Evolutionary conservation across 2,888 invertebrate genomes (phyloP), one percentile per base, ranked within the genome.

Genomic region (Drosophila koepferae): DNA sequence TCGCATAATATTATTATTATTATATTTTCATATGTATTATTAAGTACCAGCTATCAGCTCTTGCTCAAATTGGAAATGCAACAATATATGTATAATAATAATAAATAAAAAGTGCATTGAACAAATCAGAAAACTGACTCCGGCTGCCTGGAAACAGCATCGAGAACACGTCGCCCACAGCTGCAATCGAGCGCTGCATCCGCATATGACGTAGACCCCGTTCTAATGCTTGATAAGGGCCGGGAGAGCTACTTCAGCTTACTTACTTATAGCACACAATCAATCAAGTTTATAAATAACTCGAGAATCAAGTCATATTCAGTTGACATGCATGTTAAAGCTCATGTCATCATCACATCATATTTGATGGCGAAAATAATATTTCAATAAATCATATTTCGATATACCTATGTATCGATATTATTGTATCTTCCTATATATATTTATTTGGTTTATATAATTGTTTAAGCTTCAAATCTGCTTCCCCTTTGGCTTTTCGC

Each of bases 41-140:
- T 78, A 66, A 76, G 68, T 63, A 64, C 3, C 60, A 68, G 72
- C 81, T 82, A 82, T 82, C 82, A 80, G 63, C 53, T 36, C 14
- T 63, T 58, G 65, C 63, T 59, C 51, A 51, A 79, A 75, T 72
- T 70, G 79, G 63, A 79, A 79, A 72, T 78, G 80, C 72, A 63
- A 61, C 56, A 79, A 58, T 70, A 72, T 28, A 28, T 28, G 28
- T 28, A 28, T 54, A 56, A 53, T 43, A 73, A 62, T 64, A 20
- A 20, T 20, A 60, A 20, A 20, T 20, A 60, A 63, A 72, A 67
- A 78, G 63, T 74, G 63, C 74, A 77, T 48, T 48, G 71, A 70
- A 74, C 71, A 78, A 72, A 71, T 79, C 63, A 49, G 38, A 53
- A 46, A 44, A n/a, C 55, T 6, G 18, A 5, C 48, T 23, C n/a